Evolutionary conservation across 2,113 vertebrate species (phyloP).

Genomic region (Stomatorhinus ivindoensis): DNA sequence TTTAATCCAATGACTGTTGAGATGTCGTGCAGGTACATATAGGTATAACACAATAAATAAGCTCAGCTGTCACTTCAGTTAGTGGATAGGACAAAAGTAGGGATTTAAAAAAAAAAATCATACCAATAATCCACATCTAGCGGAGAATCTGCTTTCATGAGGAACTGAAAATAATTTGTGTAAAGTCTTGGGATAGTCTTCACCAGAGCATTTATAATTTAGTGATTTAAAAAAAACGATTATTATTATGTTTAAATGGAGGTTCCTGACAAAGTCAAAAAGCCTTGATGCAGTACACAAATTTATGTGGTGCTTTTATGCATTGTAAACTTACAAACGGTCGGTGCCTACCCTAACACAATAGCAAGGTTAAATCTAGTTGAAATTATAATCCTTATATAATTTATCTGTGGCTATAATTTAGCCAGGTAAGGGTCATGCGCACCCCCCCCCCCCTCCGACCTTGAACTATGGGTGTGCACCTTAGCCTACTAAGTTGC

Average conservation of each 20-base stretch:
- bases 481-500: neutral
- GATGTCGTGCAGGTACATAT: neutral
- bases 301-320: no score
- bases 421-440: conserved; percentile 74
- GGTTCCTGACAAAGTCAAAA: no score
- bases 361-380: neutral
- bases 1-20: neutral
- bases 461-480: no score
- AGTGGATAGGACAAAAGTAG: neutral
- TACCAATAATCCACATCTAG: neutral
- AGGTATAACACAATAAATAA: neutral
- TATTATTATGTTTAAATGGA: no score
- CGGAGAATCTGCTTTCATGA: neutral
- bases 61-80: neutral
- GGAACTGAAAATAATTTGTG: neutral
- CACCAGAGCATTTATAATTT: no score
- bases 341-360: no score
- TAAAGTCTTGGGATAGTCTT: neutral
- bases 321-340: no score
- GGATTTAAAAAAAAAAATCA: neutral
- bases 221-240: no score
- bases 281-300: no score
- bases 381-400: neutral
- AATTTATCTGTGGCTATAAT: no score
- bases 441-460: no score